phyloP scores from a whole-genome alignment of 2,888 invertebrate genomes.

The Dyspetes luteomarginatus region DNA sequence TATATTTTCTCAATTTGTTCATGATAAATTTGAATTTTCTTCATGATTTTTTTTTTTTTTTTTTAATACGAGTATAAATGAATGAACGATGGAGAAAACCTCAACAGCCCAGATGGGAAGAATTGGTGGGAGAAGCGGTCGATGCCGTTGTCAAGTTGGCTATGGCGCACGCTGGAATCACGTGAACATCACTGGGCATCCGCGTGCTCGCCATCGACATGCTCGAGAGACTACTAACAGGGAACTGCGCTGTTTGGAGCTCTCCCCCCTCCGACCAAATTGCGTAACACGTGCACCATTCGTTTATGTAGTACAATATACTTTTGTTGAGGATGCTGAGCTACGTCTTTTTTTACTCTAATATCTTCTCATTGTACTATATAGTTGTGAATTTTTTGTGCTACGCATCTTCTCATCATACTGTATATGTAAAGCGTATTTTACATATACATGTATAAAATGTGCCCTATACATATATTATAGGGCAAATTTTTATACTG shows the following conservation, averaged over 20 bases:
- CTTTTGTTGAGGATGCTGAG: not conserved
- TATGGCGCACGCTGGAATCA: constrained; percentile 78
- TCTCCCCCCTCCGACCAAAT: constrained; percentile 22
- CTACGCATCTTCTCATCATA: too few species aligned
- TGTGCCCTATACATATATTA: too few species aligned
- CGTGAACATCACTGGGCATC: constrained; percentile 81
- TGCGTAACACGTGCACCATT: constrained; percentile 31
- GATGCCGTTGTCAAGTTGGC: constrained; percentile 76
- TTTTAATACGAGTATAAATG: constrained; percentile 22
- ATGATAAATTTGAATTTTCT: too few species aligned
- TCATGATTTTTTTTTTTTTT: too few species aligned
- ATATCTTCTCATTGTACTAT: too few species aligned
- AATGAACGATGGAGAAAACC: constrained; percentile 42
- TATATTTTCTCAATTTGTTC: too few species aligned
- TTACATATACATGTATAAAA: too few species aligned
- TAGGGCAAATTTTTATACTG: too few species aligned
- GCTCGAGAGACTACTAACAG: not conserved
- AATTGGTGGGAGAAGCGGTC: constrained; percentile 76
- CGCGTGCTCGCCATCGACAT: constrained; percentile 78
- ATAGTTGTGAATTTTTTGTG: too few species aligned
- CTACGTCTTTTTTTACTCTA: not conserved
- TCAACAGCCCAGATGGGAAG: constrained; percentile 50
- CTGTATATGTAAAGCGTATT: too few species aligned
- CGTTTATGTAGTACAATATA: constrained; percentile 9
- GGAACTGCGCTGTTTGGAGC: constrained; percentile 31